Evolutionary conservation across 2,113 vertebrate species (phyloP).

Genomic region (Oreochromis tanganicae): DNA sequence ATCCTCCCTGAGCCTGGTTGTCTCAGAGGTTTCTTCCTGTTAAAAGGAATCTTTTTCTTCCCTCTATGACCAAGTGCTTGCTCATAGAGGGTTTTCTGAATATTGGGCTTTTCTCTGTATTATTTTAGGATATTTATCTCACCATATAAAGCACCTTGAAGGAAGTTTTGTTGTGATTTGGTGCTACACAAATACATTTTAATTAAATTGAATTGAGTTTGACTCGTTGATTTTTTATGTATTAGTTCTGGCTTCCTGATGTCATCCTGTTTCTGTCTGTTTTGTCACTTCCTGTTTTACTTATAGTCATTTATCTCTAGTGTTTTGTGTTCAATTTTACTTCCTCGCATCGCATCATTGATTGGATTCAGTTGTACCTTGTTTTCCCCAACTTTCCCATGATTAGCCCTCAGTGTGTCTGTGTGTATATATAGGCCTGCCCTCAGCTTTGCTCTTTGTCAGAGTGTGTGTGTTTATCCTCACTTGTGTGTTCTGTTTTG

Average conservation of each 20-base stretch:
- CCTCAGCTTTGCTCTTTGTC: background rate
- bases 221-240: background rate
- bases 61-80: background rate
- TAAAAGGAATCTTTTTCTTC: background rate
- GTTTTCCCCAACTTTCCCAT: background rate
- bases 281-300: too few relatives aligned
- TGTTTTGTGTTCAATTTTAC: background rate
- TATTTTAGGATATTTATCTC: background rate
- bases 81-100: background rate
- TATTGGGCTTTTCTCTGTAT: background rate
- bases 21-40: fast-evolving
- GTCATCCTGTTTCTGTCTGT: background rate
- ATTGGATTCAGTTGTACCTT: background rate
- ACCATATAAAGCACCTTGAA: background rate
- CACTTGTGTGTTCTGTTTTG: background rate
- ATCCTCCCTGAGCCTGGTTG: background rate
- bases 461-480: background rate
- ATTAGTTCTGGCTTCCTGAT: background rate
- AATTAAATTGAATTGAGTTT: background rate
- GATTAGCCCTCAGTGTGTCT: background rate
- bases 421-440: background rate
- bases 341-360: background rate
- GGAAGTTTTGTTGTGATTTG: background rate
- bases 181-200: background rate
- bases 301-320: background rate